phyloP scores from a whole-genome alignment of 2,888 invertebrate genomes.

The Cistogaster globosa region DNA sequence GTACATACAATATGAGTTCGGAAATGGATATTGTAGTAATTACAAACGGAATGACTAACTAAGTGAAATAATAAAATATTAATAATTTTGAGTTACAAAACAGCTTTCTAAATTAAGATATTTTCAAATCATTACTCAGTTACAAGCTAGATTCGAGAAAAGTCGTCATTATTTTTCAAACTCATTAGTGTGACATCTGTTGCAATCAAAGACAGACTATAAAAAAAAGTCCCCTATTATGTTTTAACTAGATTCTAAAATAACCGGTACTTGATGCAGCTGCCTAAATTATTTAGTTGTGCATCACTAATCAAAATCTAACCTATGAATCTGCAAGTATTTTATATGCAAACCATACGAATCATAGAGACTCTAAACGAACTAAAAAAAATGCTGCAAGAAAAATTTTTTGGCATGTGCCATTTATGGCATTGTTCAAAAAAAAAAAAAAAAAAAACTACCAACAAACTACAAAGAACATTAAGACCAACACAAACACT shows the following conservation, averaged over 20 bases:
- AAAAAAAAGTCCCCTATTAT: not conserved
- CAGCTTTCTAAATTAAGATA: too few relatives aligned
- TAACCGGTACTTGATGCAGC: conserved; percentile 62
- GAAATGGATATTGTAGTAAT: too few relatives aligned
- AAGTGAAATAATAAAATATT: too few relatives aligned
- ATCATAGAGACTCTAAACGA: conserved; percentile 9
- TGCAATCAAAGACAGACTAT: not conserved
- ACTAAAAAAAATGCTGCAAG: conserved; percentile 21
- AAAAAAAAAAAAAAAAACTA: conserved; percentile 10
- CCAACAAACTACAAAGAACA: conserved; percentile 48
- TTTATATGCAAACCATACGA: conserved; percentile 13
- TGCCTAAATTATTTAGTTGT: conserved; percentile 18
- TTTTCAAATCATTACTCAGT: too few relatives aligned
- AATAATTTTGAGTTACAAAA: too few relatives aligned
- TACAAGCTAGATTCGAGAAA: too few relatives aligned
- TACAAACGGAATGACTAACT: too few relatives aligned
- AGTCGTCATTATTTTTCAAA: too few relatives aligned
- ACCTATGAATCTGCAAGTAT: conserved; percentile 22
- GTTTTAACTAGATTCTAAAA: conserved; percentile 13
- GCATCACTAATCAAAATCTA: conserved; percentile 46
- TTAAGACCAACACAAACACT: conserved; percentile 39
- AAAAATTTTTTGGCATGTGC: conserved; percentile 77
- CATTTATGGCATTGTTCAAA: conserved; percentile 78
- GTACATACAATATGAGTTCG: too few relatives aligned
- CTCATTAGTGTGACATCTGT: not conserved